Base-by-base conservation (phyloP, 2,888 invertebrate genomes). In the Cataglyphis altisquamis region DNA sequence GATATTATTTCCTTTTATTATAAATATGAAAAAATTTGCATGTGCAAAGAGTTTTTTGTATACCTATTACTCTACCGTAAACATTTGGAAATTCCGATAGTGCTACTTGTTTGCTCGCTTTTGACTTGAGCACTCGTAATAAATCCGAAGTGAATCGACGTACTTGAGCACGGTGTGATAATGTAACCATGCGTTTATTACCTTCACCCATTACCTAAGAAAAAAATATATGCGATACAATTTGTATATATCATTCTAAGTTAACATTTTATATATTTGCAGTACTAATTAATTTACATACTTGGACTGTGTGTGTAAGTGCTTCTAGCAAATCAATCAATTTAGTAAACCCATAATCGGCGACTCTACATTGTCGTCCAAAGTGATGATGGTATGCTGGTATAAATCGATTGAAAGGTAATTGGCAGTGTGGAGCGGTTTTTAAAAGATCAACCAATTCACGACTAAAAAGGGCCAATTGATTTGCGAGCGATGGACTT, bases 331-430 rank as follows among this genome's bases (percentile, higher is more conserved):
- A 96, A 95, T 99, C 99, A 29, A 98, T 97, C 2, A 99, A 95
- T 94, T 98, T 98, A 0, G 98, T 98, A 93, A 98, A 99, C n/a
- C 99, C 99, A 94, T 99, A 99, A 95, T 99, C 98, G 9, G 99
- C 98, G 0, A 99, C 98, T 75, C 98, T 97, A 94, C 99, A 99
- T 94, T 99, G 99, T 48, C 98, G 96, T 0, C 99, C 98, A 94
- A 99, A 99, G 95, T 99, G 99, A 95, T 98, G 98, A 94, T 99
- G 99, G 95, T 99, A 99, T 1, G 98, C 97, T 2, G 99, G 99
- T 91, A 99, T 98, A 89, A 99, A 98, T 92, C 98, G 98, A 94
- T 96, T 97, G 94, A 98, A 97, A 4, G 97, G 96, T 95, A 99
- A 96, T 82, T 97, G 97, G 92, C 98, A 98, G 87, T 97, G 96